Base-by-base conservation (phyloP, 2,888 invertebrate genomes). In the Erynnis tages region DNA sequence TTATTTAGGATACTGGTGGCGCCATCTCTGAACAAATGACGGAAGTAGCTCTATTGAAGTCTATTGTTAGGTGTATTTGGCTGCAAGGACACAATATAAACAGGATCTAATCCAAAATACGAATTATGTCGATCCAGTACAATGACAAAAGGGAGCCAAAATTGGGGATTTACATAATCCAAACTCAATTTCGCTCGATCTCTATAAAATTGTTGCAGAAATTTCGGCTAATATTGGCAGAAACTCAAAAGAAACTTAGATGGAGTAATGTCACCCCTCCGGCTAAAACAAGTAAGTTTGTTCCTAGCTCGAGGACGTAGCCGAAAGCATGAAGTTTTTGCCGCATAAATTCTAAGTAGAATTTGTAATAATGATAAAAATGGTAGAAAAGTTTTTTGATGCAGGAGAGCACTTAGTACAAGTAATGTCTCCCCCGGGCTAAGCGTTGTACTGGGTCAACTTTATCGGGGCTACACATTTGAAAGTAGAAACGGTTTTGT, bases 361-460 rank as follows among this genome's bases (percentile, higher is more conserved):
- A 37, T 38, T 48, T 40, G 32, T 10, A 49, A 25, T 41, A 41
- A 41, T 49, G 25, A 25, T 34, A 27, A 49, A 35, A 49, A 49
- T 21, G 41, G 32, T 13, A 13, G 21, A 41, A 49, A 41, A 48
- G 17, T 32, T 49, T 40, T 40, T 23, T 32, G 40, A 32, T 40
- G 23, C 40, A 41, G 49, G 25, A 17, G 14, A 38, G 34, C 32
- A 50, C 49, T 41, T 34, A 17, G 41, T 41, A n/a, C 34, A 34
- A 50, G 41, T 34, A 41, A 50, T 50, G 49, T 50, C 27, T 50
- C 49, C 49, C 49, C 19, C 41, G 49, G 34, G 49, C 41, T 32
- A 23, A 49, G 41, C 30, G 11, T 11, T 40, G 41, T 43, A 43
- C 27, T 6, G 41, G 49, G 41, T 34, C 30, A 43, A 40, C 41